These are phyloP conservation scores for Syndactyla subalaris DNA, from an alignment of 2,797 vertebrate species.

Conservation along the genomic window DNA sequence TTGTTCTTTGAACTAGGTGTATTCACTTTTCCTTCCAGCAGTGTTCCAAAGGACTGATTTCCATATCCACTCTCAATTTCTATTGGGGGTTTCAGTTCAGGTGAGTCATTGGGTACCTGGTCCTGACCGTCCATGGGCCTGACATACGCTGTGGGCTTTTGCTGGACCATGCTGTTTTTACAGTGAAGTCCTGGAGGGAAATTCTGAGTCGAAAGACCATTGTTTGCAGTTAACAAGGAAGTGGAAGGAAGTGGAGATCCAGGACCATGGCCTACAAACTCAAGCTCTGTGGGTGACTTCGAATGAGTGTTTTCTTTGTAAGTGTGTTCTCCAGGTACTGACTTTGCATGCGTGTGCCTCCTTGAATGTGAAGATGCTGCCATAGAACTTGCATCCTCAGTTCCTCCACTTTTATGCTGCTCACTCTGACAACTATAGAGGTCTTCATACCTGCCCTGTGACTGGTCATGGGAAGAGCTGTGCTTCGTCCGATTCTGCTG, in stretches of 20 bases:
- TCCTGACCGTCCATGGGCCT: conserved; percentile 95
- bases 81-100: conserved; percentile 87
- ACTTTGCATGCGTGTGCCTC: conserved; percentile 77
- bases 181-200: conserved; percentile 88
- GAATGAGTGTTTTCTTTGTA: conserved; percentile 84
- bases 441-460: conserved; percentile 85
- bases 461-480: conserved; percentile 82
- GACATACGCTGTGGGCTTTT: conserved; percentile 93
- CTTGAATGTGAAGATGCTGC: conserved; percentile 80
- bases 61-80: conserved; percentile 89
- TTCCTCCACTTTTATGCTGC: conserved; percentile 78
- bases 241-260: conserved; percentile 92
- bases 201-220: conserved; percentile 84
- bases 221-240: conserved; percentile 84
- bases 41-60: conserved; percentile 84
- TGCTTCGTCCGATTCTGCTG: conserved; percentile 83
- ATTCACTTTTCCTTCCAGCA: conserved; percentile 84
- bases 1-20: conserved; percentile 87
- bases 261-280: conserved; percentile 77
- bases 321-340: conserved; percentile 72
- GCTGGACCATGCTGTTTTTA: conserved; percentile 87
- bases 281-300: conserved; percentile 85
- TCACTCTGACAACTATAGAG: conserved; percentile 87
- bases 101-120: conserved; percentile 88
- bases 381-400: conserved; percentile 82